phyloP scores from a whole-genome alignment of 2,797 vertebrate species.

The Sebastes matsubarae region DNA sequence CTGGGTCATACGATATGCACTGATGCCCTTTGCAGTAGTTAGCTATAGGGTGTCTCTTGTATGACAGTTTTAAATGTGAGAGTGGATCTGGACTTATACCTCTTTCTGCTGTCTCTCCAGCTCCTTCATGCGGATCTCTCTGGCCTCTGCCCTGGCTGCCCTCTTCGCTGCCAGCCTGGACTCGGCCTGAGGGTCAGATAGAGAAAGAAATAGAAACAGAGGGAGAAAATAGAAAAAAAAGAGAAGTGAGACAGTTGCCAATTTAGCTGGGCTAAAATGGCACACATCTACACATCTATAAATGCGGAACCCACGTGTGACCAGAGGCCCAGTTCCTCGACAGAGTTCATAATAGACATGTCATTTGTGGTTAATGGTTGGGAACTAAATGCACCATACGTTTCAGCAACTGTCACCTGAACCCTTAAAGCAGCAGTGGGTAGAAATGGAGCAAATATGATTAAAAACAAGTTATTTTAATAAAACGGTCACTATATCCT shows the following conservation, averaged over 20 bases:
- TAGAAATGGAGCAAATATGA: too few species aligned
- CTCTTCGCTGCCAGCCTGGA: constrained; percentile 91
- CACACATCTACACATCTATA: not conserved
- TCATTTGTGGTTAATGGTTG: not conserved
- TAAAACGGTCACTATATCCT: too few species aligned
- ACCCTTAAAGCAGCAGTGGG: not conserved
- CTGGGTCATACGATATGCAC: too few species aligned
- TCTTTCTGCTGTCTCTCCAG: constrained; percentile 95
- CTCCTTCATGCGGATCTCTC: constrained; percentile 96
- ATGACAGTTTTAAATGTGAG: not conserved
- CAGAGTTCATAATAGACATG: not conserved
- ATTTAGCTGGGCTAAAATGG: not conserved
- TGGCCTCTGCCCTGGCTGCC: constrained; percentile 90
- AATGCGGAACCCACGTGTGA: constrained; percentile 21
- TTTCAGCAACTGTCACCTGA: not conserved
- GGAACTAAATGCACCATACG: not conserved
- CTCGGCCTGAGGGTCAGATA: constrained; percentile 84
- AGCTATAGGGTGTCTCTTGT: not conserved
- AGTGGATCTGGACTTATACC: constrained; percentile 73
- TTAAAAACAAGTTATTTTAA: too few species aligned
- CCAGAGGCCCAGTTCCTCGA: constrained; percentile 18
- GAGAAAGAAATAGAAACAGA: not conserved
- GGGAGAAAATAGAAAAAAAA: constrained; percentile 16
- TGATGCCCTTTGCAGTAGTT: not conserved
- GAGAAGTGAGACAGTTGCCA: constrained; percentile 14